These are phyloP conservation scores for Pseudomyrmex gracilis DNA, from an alignment of 1,140 invertebrate species.

Conservation along the genomic window DNA sequence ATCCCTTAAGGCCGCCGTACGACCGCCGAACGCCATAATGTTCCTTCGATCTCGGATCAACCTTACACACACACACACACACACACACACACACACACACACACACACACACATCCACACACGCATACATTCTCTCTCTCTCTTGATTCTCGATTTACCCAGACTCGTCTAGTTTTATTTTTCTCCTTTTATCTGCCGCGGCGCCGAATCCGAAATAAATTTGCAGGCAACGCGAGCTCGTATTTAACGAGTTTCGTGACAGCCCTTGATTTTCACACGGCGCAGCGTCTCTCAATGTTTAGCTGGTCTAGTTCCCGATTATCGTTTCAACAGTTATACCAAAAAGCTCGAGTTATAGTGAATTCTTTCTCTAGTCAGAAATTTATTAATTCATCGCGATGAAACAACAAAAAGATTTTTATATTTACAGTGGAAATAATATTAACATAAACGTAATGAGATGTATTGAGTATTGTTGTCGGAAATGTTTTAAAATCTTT, in stretches of 20 bases:
- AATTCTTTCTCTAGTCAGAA: not conserved
- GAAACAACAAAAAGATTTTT: not conserved
- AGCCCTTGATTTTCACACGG: conserved; percentile 8
- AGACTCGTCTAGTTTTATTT: conserved; percentile 57
- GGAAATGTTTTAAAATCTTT: no score
- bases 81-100: no score
- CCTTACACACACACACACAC: conserved; percentile 29
- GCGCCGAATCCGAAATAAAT: conserved; percentile 49
- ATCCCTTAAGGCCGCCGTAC: conserved; percentile 74
- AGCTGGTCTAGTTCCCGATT: not conserved
- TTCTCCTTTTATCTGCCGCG: conserved; percentile 35
- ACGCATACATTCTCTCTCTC: not conserved
- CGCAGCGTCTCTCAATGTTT: not conserved
- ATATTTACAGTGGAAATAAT: not conserved
- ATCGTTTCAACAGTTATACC: not conserved
- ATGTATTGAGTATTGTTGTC: no score
- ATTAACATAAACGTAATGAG: conserved; percentile 3
- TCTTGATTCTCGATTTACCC: conserved; percentile 45
- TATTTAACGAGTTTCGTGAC: conserved; percentile 48
- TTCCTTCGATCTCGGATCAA: conserved; percentile 72
- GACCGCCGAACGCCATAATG: conserved; percentile 69
- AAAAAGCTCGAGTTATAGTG: not conserved
- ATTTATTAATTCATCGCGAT: not conserved
- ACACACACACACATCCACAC: no score
- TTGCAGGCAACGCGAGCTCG: conserved; percentile 47